These are phyloP conservation scores for Mustela erminea DNA, from an alignment of 2,797 vertebrate genomes.

Conservation along the genomic window DNA sequence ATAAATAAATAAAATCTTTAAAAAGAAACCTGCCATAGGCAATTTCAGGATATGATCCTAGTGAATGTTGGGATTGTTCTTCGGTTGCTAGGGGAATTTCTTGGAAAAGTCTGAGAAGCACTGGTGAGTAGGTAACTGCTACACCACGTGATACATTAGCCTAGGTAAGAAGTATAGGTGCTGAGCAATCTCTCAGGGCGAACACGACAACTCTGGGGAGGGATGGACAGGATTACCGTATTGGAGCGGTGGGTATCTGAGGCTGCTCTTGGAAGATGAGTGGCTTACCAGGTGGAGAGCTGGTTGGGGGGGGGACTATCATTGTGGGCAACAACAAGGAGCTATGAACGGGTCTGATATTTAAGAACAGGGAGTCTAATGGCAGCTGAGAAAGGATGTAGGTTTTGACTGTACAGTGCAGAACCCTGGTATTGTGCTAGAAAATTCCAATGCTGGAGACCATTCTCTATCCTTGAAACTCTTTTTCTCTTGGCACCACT, in stretches of 20 bases:
- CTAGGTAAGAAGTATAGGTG: neutral
- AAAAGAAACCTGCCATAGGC: neutral
- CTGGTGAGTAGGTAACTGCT: neutral
- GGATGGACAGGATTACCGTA: neutral
- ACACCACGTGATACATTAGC: neutral
- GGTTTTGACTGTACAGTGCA: neutral
- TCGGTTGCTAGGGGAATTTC: neutral
- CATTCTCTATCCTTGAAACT: neutral
- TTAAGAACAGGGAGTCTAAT: neutral
- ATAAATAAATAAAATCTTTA: neutral
- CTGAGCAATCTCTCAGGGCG: neutral
- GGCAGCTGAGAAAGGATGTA: neutral
- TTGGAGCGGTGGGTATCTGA: neutral
- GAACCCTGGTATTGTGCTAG: neutral
- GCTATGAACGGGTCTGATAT: neutral
- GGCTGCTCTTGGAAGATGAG: neutral
- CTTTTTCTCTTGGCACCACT: neutral
- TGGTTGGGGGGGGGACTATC: no score
- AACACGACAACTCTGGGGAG: accelerated
- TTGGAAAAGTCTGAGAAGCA: neutral
- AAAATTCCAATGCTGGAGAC: neutral
- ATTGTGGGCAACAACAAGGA: neutral
- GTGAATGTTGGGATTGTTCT: neutral
- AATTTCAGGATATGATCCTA: neutral
- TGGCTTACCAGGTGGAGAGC: neutral